These are phyloP conservation scores for Struthidea cinerea DNA, from an alignment of 2,113 vertebrate species.

Conservation along the genomic window DNA sequence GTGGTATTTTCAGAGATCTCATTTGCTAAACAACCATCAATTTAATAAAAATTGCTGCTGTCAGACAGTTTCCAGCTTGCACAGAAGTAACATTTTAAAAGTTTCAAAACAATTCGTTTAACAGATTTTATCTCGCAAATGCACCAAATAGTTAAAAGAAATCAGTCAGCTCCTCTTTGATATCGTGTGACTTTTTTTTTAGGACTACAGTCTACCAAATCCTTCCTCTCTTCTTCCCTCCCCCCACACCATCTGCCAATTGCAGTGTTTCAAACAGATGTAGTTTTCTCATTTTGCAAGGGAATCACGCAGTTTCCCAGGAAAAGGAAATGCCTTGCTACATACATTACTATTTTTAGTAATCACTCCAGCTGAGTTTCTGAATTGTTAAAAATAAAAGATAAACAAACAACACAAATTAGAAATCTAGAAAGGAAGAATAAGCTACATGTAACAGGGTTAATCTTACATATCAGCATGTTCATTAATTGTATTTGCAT, in stretches of 20 bases:
- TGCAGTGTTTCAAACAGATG: slow-evolving; percentile 1
- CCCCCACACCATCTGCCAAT: slow-evolving; percentile 12
- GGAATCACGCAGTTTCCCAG: slow-evolving; percentile 23
- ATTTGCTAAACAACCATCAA: background rate
- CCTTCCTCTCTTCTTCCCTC: background rate
- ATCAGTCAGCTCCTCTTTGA: background rate
- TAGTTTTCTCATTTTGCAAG: slow-evolving; percentile 11
- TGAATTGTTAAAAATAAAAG: background rate
- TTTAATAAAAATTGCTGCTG: background rate
- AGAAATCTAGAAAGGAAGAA: background rate
- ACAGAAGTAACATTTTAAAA: background rate
- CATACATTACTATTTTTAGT: slow-evolving; percentile 50
- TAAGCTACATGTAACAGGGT: background rate
- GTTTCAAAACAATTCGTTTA: background rate
- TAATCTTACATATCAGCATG: background rate
- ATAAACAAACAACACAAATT: background rate
- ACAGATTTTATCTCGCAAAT: background rate
- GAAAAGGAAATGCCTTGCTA: slow-evolving; percentile 59
- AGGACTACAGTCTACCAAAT: background rate
- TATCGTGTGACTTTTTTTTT: background rate
- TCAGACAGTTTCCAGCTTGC: background rate
- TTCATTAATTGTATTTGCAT: background rate
- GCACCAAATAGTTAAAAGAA: background rate
- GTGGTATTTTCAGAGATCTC: background rate
- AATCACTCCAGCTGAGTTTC: slow-evolving; percentile 16